These are phyloP conservation scores for Tenodera sinensis DNA, from an alignment of 2,888 invertebrate genomes.

Conservation along the genomic window DNA sequence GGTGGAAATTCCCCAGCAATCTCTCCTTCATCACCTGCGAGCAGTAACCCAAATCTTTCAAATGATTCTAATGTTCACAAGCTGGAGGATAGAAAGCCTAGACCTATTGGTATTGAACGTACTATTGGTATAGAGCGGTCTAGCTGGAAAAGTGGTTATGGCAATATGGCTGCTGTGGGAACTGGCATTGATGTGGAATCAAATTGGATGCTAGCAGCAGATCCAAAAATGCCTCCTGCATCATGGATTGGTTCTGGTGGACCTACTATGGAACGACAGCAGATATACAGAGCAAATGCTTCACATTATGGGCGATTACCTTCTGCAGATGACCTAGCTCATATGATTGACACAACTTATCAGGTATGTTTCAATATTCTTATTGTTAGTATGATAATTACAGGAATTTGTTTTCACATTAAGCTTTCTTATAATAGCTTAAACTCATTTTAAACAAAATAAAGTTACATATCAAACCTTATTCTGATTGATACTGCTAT, in stretches of 20 bases:
- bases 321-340: slow-evolving; percentile 45
- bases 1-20: slow-evolving; percentile 41
- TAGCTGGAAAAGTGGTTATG: slow-evolving; percentile 54
- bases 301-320: slow-evolving; percentile 25
- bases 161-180: slow-evolving; percentile 35
- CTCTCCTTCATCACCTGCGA: slow-evolving; percentile 43
- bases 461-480: too few species aligned
- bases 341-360: slow-evolving; percentile 49
- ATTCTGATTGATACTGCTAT: too few species aligned
- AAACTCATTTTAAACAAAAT: too few species aligned
- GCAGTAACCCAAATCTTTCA: slow-evolving; percentile 31
- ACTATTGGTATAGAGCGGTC: slow-evolving; percentile 83
- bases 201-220: slow-evolving; percentile 46
- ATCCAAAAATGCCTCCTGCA: slow-evolving; percentile 41
- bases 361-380: slow-evolving; percentile 40
- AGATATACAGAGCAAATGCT: slow-evolving; percentile 27
- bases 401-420: background rate
- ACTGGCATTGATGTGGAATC: slow-evolving; percentile 43
- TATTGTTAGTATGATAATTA: background rate
- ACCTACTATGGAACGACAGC: slow-evolving; percentile 41
- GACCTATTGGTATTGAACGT: slow-evolving; percentile 45
- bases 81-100: slow-evolving; percentile 47
- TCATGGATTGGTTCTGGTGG: slow-evolving; percentile 41
- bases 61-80: slow-evolving; percentile 25
- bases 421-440: too few species aligned